Conservation (phyloP, 2,888 invertebrate genomes). For the Xestia c-nigrum region DNA sequence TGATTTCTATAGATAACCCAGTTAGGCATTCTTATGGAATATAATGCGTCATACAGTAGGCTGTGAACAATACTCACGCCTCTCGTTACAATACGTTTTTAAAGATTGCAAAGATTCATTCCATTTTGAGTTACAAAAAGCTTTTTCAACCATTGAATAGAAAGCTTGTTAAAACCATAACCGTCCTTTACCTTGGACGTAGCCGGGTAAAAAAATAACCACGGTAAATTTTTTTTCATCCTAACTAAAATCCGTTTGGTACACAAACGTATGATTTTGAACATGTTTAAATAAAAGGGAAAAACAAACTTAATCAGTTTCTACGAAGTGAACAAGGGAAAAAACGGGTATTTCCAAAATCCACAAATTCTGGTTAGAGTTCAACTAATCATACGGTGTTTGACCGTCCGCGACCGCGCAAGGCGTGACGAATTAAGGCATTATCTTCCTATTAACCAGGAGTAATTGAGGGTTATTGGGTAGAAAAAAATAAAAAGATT, state of each 20-base stretch:
- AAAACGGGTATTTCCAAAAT: conserved; percentile 52
- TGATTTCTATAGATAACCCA: conserved; percentile 10
- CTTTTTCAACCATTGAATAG: neutral
- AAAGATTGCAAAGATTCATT: neutral
- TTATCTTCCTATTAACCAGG: conserved; percentile 58
- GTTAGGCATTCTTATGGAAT: neutral
- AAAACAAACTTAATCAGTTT: conserved; percentile 28
- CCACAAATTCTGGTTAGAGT: conserved; percentile 23
- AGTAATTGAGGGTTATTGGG: conserved; percentile 38
- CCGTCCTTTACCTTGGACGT: neutral
- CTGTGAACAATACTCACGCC: neutral
- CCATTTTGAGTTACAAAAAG: neutral
- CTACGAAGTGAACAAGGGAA: conserved; percentile 34
- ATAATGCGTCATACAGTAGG: neutral
- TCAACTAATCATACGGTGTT: conserved; percentile 40
- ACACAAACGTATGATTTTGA: neutral
- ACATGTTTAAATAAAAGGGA: neutral
- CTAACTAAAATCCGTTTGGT: neutral
- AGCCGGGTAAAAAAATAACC: neutral
- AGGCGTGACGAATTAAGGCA: conserved; percentile 44
- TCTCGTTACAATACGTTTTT: neutral
- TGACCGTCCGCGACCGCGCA: conserved; percentile 11
- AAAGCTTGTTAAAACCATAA: neutral
- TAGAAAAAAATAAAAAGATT: conserved; percentile 45
- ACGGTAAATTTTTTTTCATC: neutral